Percentiles rank a stretch among this genome's conserved stretches.
Conservation (phyloP, 2,113 vertebrate species). For the Peromyscus polionotus region DNA sequence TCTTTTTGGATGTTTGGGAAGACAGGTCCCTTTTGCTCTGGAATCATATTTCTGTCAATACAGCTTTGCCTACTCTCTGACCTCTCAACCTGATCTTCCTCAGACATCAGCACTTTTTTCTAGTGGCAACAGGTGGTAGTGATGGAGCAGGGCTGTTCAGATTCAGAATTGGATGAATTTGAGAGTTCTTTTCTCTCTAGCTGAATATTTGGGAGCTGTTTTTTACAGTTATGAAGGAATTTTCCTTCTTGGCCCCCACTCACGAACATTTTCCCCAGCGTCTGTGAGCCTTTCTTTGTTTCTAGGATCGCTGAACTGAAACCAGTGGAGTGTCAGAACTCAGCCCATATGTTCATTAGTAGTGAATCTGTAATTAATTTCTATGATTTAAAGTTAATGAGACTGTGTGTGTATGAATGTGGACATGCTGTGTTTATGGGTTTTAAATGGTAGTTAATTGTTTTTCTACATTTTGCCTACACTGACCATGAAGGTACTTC, state of each 20-base stretch:
- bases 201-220: constrained; percentile 75
- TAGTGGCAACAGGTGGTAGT: constrained; percentile 59
- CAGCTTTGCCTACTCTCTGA: background rate
- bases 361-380: constrained; percentile 82
- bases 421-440: background rate
- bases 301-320: constrained; percentile 74
- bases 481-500: constrained; percentile 53
- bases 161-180: constrained; percentile 55
- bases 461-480: constrained; percentile 72
- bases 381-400: constrained; percentile 75
- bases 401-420: constrained; percentile 41
- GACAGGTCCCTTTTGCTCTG: background rate
- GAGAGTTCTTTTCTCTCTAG: constrained; percentile 62
- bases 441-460: constrained; percentile 71
- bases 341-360: constrained; percentile 77
- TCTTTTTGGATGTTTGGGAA: background rate
- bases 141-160: constrained; percentile 69
- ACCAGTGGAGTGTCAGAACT: constrained; percentile 70
- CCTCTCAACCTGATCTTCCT: constrained; percentile 24
- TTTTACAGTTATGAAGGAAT: constrained; percentile 71
- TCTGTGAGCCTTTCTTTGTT: constrained; percentile 75
- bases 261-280: constrained; percentile 45
- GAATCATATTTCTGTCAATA: background rate
- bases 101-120: constrained; percentile 16
- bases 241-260: constrained; percentile 72